phyloP scores from a whole-genome alignment of 2,113 vertebrate genomes.

The Myiozetetes cayanensis region DNA sequence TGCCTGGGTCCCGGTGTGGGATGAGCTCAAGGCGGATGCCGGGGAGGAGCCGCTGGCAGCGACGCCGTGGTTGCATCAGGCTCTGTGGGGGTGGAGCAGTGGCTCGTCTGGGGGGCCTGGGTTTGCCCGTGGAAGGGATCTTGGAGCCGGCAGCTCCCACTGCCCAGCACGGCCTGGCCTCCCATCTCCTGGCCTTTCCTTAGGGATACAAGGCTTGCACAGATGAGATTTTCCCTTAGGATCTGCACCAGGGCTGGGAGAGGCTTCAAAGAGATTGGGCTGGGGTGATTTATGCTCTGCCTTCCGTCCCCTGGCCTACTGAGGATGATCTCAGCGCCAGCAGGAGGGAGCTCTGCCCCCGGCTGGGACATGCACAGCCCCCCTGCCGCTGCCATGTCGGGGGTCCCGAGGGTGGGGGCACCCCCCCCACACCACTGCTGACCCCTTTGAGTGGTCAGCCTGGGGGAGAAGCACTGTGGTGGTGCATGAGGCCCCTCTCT shows the following conservation, averaged over 20 bases:
- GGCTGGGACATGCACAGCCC: background rate
- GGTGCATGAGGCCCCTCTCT: fast-evolving
- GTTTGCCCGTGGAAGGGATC: background rate
- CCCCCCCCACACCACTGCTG: fast-evolving
- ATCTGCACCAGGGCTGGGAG: background rate
- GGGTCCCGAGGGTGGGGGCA: background rate
- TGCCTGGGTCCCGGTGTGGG: fast-evolving
- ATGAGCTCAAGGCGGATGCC: background rate
- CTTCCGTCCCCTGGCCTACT: background rate
- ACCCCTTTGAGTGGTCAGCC: background rate
- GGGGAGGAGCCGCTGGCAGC: conserved; percentile 27
- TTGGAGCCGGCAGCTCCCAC: fast-evolving
- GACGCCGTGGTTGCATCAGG: background rate
- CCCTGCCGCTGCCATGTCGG: fast-evolving
- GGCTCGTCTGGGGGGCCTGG: fast-evolving
- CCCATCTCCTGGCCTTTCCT: fast-evolving
- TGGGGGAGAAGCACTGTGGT: fast-evolving
- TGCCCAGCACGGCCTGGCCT: fast-evolving
- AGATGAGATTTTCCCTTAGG: background rate
- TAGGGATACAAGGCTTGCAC: fast-evolving
- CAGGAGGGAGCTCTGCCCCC: background rate
- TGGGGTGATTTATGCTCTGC: background rate
- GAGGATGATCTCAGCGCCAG: background rate
- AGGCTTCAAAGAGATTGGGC: fast-evolving
- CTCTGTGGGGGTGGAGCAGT: background rate